Base-by-base conservation (phyloP, 2,888 invertebrate genomes). In the Anoncus sp. region DNA sequence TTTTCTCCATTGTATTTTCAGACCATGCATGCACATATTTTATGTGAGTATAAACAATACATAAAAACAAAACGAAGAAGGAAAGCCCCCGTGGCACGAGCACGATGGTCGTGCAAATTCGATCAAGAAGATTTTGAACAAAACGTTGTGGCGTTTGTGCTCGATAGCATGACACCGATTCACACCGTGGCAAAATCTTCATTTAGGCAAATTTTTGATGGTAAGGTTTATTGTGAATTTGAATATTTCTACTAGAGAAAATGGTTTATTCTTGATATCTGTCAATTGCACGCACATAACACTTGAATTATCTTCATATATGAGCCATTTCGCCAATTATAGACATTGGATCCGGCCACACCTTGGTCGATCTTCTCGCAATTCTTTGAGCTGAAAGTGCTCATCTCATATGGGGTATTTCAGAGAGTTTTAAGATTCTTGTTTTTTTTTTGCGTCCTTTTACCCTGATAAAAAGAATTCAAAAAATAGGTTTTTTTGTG, bases 141-240 rank as follows among this genome's bases (percentile, higher is more conserved):
- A 55, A 55, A 55, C 5, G 55, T 55, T 18, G 55, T 31, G 7
- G 31, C 35, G 35, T 55, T 35, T 55, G 35, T 55, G 31, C 55
- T 55, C 18, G 55, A 55, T 9, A 55, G 35, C 35, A 55, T 55
- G 55, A 18, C 18, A 55, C 55, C 55, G 5, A 18, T 35, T 9
- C 27, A 16, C 35, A 55, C 18, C 27, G 55, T 55, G 18, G 18
- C 31, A 35, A 55, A 55, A 35, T 5, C 55, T 27, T 55, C 55
- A 55, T 55, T 55, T 14, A 55, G 55, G 55, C 16, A 35, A 55
- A 55, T 55, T 31, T 55, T 55, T n/a, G 18, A 55, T 35, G 35
- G 35, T 55, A 35, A 18, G 31, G 31, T 31, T n/a, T 3, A 40
- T 40, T 40, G n/a, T 40, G 10, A 14, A 40, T 40, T 40, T 40